phyloP scores from a whole-genome alignment of 2,888 invertebrate species.

The Drosophila mettleri region DNA sequence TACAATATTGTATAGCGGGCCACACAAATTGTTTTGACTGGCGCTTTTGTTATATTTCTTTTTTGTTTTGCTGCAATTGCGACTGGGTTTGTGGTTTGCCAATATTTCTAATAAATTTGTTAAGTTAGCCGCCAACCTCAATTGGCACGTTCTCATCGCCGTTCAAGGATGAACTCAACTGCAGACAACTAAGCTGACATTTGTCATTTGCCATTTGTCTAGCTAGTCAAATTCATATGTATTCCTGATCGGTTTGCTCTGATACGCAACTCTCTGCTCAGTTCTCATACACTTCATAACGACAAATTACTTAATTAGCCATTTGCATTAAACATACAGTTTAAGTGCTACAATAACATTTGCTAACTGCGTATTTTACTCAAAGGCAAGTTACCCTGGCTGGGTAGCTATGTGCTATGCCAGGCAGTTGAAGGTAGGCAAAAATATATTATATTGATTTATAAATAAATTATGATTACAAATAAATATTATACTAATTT shows the following conservation, averaged over 20 bases:
- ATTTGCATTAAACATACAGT: conserved; percentile 25
- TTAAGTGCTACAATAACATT: conserved; percentile 10
- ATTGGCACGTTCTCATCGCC: conserved; percentile 73
- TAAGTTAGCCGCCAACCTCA: conserved; percentile 63
- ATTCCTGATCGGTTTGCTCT: conserved; percentile 50
- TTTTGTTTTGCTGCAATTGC: conserved; percentile 1
- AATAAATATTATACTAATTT: no score
- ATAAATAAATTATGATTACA: no score
- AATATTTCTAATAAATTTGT: conserved; percentile 62
- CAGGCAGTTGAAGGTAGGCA: no score
- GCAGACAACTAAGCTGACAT: conserved; percentile 12
- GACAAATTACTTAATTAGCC: conserved; percentile 31
- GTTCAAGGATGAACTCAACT: conserved; percentile 65
- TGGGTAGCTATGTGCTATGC: neutral
- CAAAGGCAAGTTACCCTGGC: neutral
- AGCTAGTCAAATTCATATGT: conserved; percentile 33
- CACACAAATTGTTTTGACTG: conserved; percentile 33
- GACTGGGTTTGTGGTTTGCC: conserved; percentile 62
- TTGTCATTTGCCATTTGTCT: conserved; percentile 40
- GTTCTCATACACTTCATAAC: conserved; percentile 20
- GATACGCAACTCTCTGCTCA: conserved; percentile 33
- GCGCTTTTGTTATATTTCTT: conserved; percentile 20
- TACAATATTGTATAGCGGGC: conserved; percentile 37
- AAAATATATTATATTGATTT: no score
- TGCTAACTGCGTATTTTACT: conserved; percentile 9